These are phyloP conservation scores for Danio albolineatus DNA, from an alignment of 2,797 vertebrate species.

Conservation along the genomic window DNA sequence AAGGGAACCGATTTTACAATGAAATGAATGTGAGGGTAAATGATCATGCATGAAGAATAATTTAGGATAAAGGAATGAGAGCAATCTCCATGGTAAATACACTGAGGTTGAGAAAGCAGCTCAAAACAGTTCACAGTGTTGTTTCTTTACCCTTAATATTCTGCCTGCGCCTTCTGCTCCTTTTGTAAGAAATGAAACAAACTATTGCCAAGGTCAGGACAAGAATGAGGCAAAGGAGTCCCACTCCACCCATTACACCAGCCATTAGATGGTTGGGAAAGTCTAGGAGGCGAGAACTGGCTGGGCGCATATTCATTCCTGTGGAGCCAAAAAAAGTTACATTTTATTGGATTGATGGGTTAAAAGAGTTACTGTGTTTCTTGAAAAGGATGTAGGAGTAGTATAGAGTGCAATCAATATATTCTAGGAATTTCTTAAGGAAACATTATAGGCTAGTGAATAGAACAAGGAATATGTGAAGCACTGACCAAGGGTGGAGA, in stretches of 20 bases:
- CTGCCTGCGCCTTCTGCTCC: conserved; percentile 69
- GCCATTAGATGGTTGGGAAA: conserved; percentile 85
- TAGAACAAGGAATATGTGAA: conserved; percentile 47
- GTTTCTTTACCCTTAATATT: conserved; percentile 74
- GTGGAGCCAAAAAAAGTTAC: conserved; percentile 44
- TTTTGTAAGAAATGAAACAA: conserved; percentile 85
- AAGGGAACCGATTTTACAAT: conserved; percentile 52
- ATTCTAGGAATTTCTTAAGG: neutral
- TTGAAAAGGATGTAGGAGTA: neutral
- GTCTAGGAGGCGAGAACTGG: conserved; percentile 83
- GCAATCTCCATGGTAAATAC: neutral
- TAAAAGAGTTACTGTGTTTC: neutral
- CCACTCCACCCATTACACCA: conserved; percentile 86
- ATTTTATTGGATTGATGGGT: neutral
- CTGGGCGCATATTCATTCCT: conserved; percentile 85
- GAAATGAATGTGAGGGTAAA: conserved; percentile 66
- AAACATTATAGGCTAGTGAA: conserved; percentile 1
- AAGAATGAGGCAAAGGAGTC: conserved; percentile 86
- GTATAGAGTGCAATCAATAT: neutral
- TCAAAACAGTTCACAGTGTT: neutral
- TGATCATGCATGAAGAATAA: conserved; percentile 12
- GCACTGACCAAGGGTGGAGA: conserved; percentile 90
- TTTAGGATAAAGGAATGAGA: conserved; percentile 3
- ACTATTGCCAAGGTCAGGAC: conserved; percentile 85
- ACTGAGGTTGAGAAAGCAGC: neutral